Base-by-base conservation (phyloP, 2,797 vertebrate genomes). In the Knipowitschia caucasica region DNA sequence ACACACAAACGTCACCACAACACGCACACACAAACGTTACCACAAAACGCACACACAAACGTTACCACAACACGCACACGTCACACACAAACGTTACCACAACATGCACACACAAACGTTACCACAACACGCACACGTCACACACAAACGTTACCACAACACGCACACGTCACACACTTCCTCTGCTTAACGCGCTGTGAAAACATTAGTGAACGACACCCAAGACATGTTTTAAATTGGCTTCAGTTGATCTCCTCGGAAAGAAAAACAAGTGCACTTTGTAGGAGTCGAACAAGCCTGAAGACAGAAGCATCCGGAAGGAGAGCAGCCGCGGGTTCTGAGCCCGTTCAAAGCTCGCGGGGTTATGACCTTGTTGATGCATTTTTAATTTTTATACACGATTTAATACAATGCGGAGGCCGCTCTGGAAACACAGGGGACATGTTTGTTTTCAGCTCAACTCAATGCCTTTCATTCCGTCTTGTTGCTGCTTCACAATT, bases 71-170 rank as follows among this genome's bases (percentile, higher is more conserved):
- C n/a, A n/a, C n/a, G n/a, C n/a, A n/a, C n/a, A n/a, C 66, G 67
- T 78, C 81, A 63, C 84, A 74, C 67, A 69, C 46, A 15, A n/a
- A n/a, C n/a, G n/a, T n/a, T n/a, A n/a, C n/a, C n/a, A n/a, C 66
- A 69, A 79, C 81, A 63, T 83, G 75, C 67, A 69, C 46, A 15
- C n/a, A n/a, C n/a, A n/a, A 63, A 76, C 53, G 69, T 81, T 76
- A 67, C 75, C n/a, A n/a, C n/a, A n/a, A n/a, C n/a, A n/a, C n/a
- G n/a, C n/a, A n/a, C n/a, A n/a, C 66, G 67, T 78, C 81, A 63
- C 84, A 74, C 67, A 69, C 46, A 15, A n/a, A n/a, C n/a, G n/a
- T n/a, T n/a, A n/a, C n/a, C n/a, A n/a, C 66, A 69, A 79, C 81
- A 63, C 84, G 75, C 67, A 69, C 46, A 15, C 42, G 79, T 85